Base-by-base conservation (phyloP, 2,888 invertebrate genomes). In the Chironomus tentans region DNA sequence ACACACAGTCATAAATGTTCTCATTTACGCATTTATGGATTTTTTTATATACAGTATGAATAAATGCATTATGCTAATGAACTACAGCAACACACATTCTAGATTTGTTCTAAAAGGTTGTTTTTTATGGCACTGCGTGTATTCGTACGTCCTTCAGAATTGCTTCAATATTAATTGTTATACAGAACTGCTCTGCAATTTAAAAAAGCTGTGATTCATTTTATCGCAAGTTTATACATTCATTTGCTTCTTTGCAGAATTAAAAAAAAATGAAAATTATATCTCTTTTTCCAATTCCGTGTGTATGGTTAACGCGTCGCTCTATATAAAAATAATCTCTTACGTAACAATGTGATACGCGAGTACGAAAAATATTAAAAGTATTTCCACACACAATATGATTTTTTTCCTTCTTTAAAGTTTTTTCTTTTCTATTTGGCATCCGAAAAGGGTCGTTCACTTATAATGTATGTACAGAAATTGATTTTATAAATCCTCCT, bases 271-370 rank as follows among this genome's bases (percentile, higher is more conserved):
- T 50, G 18, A 56, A 56, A 56, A 56, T 56, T 56, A 18, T 56
- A 56, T 56, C n/a, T 56, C 56, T 38, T 38, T 56, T 56, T 56
- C 15, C 56, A 56, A 56, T 56, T 56, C n/a, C 15, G 18, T 56
- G 50, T 71, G 70, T 71, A 56, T 56, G 22, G 15, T 56, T 22
- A 12, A 21, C 10, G 46, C 18, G n/a, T 24, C 21, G 71, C 56
- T 62, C 61, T 28, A 24, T 72, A 72, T 61, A 62, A 72, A 72
- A 72, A 72, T 72, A 72, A 72, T 72, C 72, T 28, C 38, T 72
- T 72, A 62, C 61, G 46, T 72, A 72, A 72, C 28, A 68, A 46
- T 62, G 10, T 72, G 72, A 56, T 72, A 72, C 38, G 68, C 18
- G 65, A 24, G 56, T 15, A 56, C 56, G 65, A 65, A 65, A 56